Evolutionary conservation across 2,113 vertebrate genomes (phyloP).

Genomic region (Anolis sagrei): DNA sequence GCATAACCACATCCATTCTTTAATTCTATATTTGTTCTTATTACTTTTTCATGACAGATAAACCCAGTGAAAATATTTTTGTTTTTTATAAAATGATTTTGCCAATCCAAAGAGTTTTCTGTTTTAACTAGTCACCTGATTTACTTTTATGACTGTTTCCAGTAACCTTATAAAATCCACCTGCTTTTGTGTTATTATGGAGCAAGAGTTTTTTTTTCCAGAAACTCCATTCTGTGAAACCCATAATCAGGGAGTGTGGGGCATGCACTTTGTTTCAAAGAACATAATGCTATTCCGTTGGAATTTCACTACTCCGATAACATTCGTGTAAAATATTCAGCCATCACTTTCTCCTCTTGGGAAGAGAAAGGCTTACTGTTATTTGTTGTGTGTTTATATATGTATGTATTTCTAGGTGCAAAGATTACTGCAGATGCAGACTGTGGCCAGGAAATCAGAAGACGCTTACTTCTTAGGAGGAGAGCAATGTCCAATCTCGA

Average conservation of each 20-base stretch:
- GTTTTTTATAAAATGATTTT: background rate
- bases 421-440: too few species aligned
- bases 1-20: too few species aligned
- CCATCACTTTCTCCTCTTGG: background rate
- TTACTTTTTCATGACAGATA: too few species aligned
- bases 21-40: too few species aligned
- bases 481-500: too few species aligned
- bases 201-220: background rate
- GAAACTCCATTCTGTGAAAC: too few species aligned
- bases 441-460: too few species aligned
- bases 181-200: background rate
- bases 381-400: background rate
- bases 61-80: too few species aligned
- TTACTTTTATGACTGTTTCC: background rate
- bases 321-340: background rate
- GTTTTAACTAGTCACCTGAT: background rate
- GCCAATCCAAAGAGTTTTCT: background rate
- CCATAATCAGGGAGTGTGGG: too few species aligned
- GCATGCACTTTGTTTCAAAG: background rate
- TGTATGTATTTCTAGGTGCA: too few species aligned
- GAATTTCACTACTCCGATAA: background rate
- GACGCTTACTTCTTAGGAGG: too few species aligned
- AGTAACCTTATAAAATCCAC: background rate
- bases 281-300: background rate
- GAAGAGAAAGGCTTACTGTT: background rate